A percentile compares a stretch with the other conserved stretches of the same genome.
Conservation (phyloP, 1,140 invertebrate species). For the Hestina assimilis region DNA sequence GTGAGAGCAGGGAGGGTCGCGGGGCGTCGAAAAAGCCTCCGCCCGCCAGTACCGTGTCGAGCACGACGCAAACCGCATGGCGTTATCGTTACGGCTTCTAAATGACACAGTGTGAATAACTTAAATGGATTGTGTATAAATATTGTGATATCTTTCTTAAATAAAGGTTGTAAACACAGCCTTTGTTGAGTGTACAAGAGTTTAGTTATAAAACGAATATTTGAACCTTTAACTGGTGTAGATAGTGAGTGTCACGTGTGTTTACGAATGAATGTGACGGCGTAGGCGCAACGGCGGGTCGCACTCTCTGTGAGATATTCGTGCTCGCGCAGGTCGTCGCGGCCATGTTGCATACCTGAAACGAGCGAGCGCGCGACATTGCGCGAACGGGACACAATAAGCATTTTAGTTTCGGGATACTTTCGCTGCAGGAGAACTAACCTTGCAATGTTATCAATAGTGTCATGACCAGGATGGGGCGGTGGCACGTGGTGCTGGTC, state of each 20-base stretch:
- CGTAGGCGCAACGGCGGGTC: constrained; percentile 70
- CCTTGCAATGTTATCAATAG: constrained; percentile 58
- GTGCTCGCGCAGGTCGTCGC: constrained; percentile 70
- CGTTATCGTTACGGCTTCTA: constrained; percentile 29
- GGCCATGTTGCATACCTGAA: constrained; percentile 76
- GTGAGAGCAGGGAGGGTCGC: constrained; percentile 49
- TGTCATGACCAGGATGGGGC: constrained; percentile 70
- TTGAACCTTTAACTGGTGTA: constrained; percentile 38
- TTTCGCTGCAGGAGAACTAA: constrained; percentile 53
- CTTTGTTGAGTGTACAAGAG: constrained; percentile 2
- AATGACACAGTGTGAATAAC: constrained; percentile 48
- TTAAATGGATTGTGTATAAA: constrained; percentile 55
- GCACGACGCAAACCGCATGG: constrained; percentile 57
- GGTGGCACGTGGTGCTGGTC: constrained; percentile 73
- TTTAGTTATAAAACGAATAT: constrained; percentile 29
- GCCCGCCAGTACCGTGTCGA: constrained; percentile 68
- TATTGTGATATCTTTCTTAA: constrained; percentile 35
- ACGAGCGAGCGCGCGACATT: constrained; percentile 62
- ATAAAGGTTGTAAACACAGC: constrained; percentile 10
- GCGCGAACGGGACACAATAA: constrained; percentile 73
- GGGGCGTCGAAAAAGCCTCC: constrained; percentile 67
- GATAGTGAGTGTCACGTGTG: constrained; percentile 73
- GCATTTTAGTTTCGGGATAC: constrained; percentile 42
- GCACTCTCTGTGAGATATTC: constrained; percentile 75
- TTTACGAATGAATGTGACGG: constrained; percentile 74